Percentiles rank a stretch among this genome's conserved stretches.
phyloP scores from a whole-genome alignment of 2,113 vertebrate species.

The Myotis brandtii region DNA sequence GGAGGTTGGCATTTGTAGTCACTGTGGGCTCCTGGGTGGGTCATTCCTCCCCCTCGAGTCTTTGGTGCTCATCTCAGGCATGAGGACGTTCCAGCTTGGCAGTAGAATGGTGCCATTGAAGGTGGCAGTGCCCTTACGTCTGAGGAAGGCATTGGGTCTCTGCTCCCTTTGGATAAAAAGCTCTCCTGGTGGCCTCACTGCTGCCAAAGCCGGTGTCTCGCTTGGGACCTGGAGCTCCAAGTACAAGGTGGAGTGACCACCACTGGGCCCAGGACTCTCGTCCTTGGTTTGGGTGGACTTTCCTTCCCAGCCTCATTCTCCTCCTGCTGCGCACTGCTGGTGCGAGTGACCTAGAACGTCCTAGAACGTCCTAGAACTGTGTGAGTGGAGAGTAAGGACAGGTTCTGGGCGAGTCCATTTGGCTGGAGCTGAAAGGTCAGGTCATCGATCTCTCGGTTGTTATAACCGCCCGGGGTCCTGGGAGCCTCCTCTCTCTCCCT shows the following conservation, averaged over 20 bases:
- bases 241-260: accelerated
- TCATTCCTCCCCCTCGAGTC: neutral
- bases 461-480: neutral
- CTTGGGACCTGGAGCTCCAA: neutral
- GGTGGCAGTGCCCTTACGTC: neutral
- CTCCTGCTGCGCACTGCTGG: neutral
- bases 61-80: neutral
- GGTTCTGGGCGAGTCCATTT: neutral
- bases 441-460: neutral
- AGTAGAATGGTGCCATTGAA: accelerated
- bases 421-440: neutral
- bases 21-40: neutral
- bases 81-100: neutral
- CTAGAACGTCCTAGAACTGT: neutral
- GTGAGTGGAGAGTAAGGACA: neutral
- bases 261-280: neutral
- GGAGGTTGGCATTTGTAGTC: neutral
- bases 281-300: neutral
- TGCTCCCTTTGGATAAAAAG: neutral
- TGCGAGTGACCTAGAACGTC: neutral
- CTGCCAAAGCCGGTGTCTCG: neutral
- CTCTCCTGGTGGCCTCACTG: neutral
- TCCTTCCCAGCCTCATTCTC: neutral
- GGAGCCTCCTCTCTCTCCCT: neutral
- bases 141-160: neutral